Evolutionary conservation across 92 coral and sea anemone genomes (phyloP), one percentile per base, ranked within the genome.

Genomic region (Porites rus): DNA sequence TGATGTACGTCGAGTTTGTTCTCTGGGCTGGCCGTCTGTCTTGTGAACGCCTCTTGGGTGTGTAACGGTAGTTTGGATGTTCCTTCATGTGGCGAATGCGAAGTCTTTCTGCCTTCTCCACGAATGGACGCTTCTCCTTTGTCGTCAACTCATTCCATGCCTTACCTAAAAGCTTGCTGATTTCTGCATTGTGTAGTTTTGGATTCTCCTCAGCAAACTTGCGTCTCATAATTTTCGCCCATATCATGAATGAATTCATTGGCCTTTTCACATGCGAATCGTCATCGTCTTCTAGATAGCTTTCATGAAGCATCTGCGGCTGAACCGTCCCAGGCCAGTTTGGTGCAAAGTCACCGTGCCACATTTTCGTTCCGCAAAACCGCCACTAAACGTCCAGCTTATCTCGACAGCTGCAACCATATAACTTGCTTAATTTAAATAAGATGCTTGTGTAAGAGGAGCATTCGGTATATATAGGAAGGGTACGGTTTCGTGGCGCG

Each of bases 61-160:
- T 97, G 79, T 97, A 97, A 7, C 99, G 89, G 77, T 97, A 97
- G 77, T 97, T 97, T 0, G 99, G 99, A 68, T 97, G 98, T 51
- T 97, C 98, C 62, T 97, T 97, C 99, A 97, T 97, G 79, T 97
- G 99, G 28, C 95, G 93, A 54, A 97, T 97, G 65, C 99, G 87
- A 21, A 97, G 91, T 71, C 99, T 91, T 86, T 97, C 99, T 17
- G 99, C 99, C 88, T 97, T 97, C 70, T 97, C 99, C 28, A 97
- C 99, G 54, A 95, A 97, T 1, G 99, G 99, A 52, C 99, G 95
- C 88, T 97, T 97, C 69, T 97, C 99, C 77, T 97, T 97, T 16
- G 99, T 97, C 8, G 99, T 97, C 66, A 97, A 92, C 85, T 97
- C 99, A 84, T 97, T 97, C 99, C 99, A 97, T 8, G 99, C 98